Base-by-base conservation (phyloP, 2,113 vertebrate species). In the Rhinolophus ferrumequinum region DNA sequence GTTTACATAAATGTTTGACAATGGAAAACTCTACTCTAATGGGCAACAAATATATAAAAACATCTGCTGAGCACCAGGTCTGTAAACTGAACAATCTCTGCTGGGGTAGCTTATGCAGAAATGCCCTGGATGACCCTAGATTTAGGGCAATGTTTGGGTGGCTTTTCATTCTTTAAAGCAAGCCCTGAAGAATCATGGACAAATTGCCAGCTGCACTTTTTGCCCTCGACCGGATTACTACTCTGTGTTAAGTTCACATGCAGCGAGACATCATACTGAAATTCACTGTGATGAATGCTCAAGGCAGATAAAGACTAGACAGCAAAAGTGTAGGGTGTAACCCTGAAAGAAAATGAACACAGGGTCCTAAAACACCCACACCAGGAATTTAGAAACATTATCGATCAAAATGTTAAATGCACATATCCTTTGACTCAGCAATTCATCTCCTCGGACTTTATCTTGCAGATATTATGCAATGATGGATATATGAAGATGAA, bases 1-100 rank as follows among this genome's bases (percentile, higher is more conserved):
- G 92, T 97, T 94, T 97, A 96, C 88, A 94, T 83, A 95, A 90
- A 96, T 92, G 90, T 88, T 92, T 88, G 75, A 97, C 56, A 2
- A 8, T 90, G 93, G 96, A 92, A 97, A 96, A 97, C 21, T 94
- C 95, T 91, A 76, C 64, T 62, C 94, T 66, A 2, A 3, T 66
- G 91, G 88, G 94, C 96, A 96, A 97, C 18, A 97, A 97, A 95
- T 95, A 6, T 12, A 93, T 26, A 90, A 70, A 1, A 52, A 66
- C 72, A 85, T 69, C 92, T 97, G 94, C 13, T 91, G 86, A 93
- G 69, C 13, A 89, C 12, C 58, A 91, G 75, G 92, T 93, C 33
- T 97, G 2, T 35, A 54, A 95, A 90, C 94, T 90, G 93, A 96
- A 75, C 88, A 94, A 75, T 76, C 96, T 95, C 94, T 94, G 69